These are phyloP conservation scores for Sinhomidia bicolor DNA, from an alignment of 2,888 invertebrate genomes.

Conservation along the genomic window DNA sequence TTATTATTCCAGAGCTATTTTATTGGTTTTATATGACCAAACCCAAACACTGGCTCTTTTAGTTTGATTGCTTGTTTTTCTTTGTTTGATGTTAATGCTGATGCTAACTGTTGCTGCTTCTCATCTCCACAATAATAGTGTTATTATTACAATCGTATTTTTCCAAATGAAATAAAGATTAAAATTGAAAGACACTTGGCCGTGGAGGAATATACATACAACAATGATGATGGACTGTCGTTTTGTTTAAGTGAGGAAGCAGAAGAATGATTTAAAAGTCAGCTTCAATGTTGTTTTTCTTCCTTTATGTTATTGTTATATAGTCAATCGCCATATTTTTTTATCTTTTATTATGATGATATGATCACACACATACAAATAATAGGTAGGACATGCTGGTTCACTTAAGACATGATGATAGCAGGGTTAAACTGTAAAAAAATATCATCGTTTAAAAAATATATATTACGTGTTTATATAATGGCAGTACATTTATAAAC, in stretches of 20 bases:
- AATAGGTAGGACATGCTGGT: background rate
- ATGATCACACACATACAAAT: conserved; percentile 4
- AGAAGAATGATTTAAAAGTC: conserved; percentile 10
- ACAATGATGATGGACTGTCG: conserved; percentile 20
- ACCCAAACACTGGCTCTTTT: background rate
- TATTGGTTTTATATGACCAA: conserved; percentile 40
- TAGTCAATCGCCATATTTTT: conserved; percentile 34
- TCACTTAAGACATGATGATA: background rate
- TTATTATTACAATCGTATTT: too few relatives aligned
- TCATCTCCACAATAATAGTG: background rate
- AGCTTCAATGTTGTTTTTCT: background rate
- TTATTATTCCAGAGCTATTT: conserved; percentile 40
- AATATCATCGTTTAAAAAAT: conserved; percentile 15
- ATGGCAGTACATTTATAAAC: conserved; percentile 12
- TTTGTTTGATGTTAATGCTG: background rate
- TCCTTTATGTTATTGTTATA: conserved; percentile 32
- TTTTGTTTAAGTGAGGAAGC: conserved; percentile 13
- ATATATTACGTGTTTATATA: background rate
- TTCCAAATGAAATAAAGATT: conserved; percentile 29
- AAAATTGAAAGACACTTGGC: conserved; percentile 35
- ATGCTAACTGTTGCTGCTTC: background rate
- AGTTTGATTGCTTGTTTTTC: background rate
- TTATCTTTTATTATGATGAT: too few relatives aligned
- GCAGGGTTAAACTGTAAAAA: conserved; percentile 12
- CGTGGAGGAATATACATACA: background rate